Base-by-base conservation (phyloP, 37 sponge, comb jelly and placozoan species). In the Agelas oroides region DNA sequence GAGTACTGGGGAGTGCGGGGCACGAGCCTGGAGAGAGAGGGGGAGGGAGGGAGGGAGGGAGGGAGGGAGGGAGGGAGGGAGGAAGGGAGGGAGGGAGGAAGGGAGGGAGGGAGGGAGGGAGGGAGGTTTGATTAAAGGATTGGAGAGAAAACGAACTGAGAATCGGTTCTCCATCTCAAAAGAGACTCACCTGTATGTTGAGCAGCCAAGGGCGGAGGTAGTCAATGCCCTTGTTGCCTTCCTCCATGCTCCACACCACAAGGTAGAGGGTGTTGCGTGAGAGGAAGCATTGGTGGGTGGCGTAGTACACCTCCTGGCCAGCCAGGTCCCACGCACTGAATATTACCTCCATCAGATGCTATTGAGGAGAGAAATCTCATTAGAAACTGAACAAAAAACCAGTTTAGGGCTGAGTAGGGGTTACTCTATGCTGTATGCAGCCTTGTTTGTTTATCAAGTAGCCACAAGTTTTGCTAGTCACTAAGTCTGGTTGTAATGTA, bases 291-390 rank as follows among this genome's bases (percentile, higher is more conserved):
- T 98, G 99, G 69, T 98, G 97, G 28, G 97, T 96, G 56, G 99
- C 99, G 73, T 98, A 98, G 90, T 98, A 98, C 54, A 94, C 99
- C 77, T 93, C 93, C 86, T 96, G 97, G 1, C 99, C 99, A 19
- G 95, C 99, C 56, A 98, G 76, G 76, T 98, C 99, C 99, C 99
- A 98, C 12, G 92, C 93, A 62, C 95, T 94, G 87, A 98, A 94
- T 5, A 71, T 76, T 13, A 98, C 80, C 39, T 91, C 91, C 52
- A 55, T 71, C 53, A 83, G 39, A 21, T 86, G 78, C 76, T 89
- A 62, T 2, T 70, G 8, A n/a, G 25, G 63, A 21, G 66, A 53
- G 30, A 53, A 53, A 67, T 46, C 46, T n/a, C n/a, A n/a, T n/a
- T n/a, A n/a, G 8, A 46, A 46, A 8, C 6, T 46, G 6, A 46